These are phyloP conservation scores for Pelecanus crispus DNA, from an alignment of 2,113 vertebrate species.

Conservation along the genomic window DNA sequence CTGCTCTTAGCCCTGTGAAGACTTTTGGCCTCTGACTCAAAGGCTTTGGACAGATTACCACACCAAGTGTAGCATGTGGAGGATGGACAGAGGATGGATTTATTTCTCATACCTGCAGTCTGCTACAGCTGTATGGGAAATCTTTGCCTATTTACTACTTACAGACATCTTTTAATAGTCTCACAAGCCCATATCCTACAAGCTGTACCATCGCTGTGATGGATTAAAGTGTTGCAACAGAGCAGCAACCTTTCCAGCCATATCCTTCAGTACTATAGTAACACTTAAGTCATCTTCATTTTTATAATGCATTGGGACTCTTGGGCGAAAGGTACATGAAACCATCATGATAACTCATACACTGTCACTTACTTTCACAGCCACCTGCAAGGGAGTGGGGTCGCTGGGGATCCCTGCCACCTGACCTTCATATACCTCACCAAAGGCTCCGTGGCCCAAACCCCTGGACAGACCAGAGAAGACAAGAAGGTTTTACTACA, in stretches of 20 bases:
- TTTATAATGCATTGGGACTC: conserved; percentile 21
- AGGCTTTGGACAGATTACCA: neutral
- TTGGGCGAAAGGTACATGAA: conserved; percentile 18
- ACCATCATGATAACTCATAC: conserved; percentile 6
- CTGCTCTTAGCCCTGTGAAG: neutral
- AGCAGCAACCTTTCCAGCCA: neutral
- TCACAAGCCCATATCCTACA: neutral
- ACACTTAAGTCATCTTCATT: neutral
- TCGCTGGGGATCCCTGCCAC: conserved; percentile 89
- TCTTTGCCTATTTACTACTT: neutral
- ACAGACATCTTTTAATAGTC: neutral
- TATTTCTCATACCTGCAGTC: neutral
- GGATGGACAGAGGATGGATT: neutral
- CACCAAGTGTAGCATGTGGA: neutral
- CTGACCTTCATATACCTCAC: conserved; percentile 97
- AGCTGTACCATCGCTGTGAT: neutral
- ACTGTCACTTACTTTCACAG: conserved; percentile 88
- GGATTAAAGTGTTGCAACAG: neutral
- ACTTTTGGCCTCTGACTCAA: neutral
- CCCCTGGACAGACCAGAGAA: conserved; percentile 80
- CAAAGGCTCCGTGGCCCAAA: conserved; percentile 95
- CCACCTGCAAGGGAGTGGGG: conserved; percentile 92
- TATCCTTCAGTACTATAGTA: neutral
- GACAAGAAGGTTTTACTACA: conserved; percentile 53
- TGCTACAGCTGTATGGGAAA: neutral